Conservation (phyloP, 2,888 invertebrate genomes). For the Meteorus cinctellus region DNA sequence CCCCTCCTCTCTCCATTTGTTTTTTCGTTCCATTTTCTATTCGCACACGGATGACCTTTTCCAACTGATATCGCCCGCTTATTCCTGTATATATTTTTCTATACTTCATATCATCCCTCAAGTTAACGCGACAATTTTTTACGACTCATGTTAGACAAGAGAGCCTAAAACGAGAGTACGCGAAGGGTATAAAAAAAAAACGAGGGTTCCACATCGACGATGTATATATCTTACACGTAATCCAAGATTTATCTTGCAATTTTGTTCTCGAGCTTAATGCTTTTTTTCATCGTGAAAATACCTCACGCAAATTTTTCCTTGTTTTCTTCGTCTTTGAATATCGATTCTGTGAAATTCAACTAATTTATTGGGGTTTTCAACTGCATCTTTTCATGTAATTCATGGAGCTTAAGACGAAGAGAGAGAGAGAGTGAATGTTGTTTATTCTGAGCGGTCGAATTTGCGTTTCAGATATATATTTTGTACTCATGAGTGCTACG, state of each 20-base stretch:
- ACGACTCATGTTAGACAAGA: constrained; percentile 44
- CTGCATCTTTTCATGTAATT: neutral
- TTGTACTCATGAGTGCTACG: too few species aligned
- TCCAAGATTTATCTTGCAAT: constrained; percentile 71
- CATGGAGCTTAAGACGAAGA: too few species aligned
- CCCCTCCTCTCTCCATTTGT: neutral
- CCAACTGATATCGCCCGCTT: constrained; percentile 3
- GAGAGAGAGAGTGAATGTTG: too few species aligned
- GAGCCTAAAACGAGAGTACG: constrained; percentile 45
- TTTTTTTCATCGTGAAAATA: constrained; percentile 19
- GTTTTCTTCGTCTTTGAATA: neutral
- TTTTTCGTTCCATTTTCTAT: constrained; percentile 27
- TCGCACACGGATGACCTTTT: constrained; percentile 43
- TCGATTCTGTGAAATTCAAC: neutral
- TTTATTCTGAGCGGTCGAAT: too few species aligned
- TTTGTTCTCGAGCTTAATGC: constrained; percentile 47
- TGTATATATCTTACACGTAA: constrained; percentile 57
- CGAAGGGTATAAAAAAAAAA: constrained; percentile 24
- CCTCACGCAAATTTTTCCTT: constrained; percentile 14
- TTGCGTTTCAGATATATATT: too few species aligned
- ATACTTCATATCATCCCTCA: constrained; percentile 24
- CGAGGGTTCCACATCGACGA: neutral
- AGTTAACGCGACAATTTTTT: constrained; percentile 11
- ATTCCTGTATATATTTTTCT: constrained; percentile 14
- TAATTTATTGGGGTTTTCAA: constrained; percentile 3